Conservation (phyloP, 2,113 vertebrate species). For the Xiphophorus couchianus region DNA sequence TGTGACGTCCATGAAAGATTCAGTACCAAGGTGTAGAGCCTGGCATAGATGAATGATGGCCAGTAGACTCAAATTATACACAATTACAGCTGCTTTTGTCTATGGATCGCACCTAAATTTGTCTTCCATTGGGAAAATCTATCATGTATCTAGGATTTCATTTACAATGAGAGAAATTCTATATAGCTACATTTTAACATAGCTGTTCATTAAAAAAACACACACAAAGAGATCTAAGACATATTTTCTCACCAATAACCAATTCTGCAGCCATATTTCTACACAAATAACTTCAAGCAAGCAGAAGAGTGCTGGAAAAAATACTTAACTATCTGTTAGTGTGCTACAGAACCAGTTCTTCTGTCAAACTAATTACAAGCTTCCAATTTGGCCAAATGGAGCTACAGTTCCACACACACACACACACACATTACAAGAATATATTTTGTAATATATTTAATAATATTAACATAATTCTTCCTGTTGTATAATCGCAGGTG, state of each 20-base stretch:
- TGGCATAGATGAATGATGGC: slow-evolving; percentile 26
- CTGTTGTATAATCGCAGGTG: background rate
- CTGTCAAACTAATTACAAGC: too few relatives aligned
- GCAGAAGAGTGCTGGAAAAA: background rate
- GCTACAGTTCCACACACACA: too few relatives aligned
- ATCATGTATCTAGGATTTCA: background rate
- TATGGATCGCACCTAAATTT: background rate
- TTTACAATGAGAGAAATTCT: background rate
- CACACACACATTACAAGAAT: too few relatives aligned
- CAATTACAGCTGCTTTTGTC: slow-evolving; percentile 2
- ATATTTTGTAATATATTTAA: background rate
- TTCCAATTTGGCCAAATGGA: too few relatives aligned
- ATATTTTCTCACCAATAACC: background rate
- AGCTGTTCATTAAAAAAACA: background rate
- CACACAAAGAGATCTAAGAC: background rate
- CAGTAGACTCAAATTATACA: slow-evolving; percentile 29
- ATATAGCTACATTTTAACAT: background rate
- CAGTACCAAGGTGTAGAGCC: slow-evolving; percentile 11
- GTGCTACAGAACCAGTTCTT: background rate
- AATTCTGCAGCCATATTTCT: background rate
- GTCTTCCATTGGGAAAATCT: background rate
- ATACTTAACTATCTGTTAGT: background rate
- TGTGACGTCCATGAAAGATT: slow-evolving; percentile 48
- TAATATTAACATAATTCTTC: background rate
- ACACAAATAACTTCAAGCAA: background rate